Base-by-base conservation (phyloP, 2,113 vertebrate species). In the Xiphophorus hellerii region DNA sequence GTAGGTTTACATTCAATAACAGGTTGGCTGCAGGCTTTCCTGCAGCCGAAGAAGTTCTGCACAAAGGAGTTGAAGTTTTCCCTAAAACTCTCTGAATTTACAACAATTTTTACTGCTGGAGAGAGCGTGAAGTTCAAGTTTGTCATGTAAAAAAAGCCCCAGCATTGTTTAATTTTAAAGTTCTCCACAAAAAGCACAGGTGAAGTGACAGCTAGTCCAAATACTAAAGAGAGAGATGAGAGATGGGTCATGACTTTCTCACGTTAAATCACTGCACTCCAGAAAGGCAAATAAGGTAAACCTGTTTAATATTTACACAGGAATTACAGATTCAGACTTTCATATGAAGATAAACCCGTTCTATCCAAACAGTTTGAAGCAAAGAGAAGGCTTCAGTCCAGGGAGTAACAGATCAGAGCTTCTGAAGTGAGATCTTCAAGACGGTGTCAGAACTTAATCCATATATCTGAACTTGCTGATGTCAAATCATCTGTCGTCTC, bases 391-490 rank as follows among this genome's bases (percentile, higher is more conserved):
- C 13, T 62, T 27, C n/a, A 15, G 63, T 62, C 6, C 2, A 11
- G 30, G 14, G 48, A 63, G 54, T 31, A 44, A 31, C 35, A 61
- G 14, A 30, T 44, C 20, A 54, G 25, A 73, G 27, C 31, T 48
- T 20, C 67, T 37, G 11, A 58, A 64, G 69, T 54, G 54, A 68
- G 70, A 63, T 29, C 29, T 81, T 71, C 73, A 71, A 66, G 63
- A 39, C 15, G 0, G 15, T 35, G 65, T 68, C 74, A 69, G 71
- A 87, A 75, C 48, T 0, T n/a, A 29, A 44, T 77, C 78, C 76
- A 68, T 62, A 73, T 54, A 63, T 11, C 13, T 8, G 10, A 30
- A 62, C 29, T 22, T 37, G 44, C 70, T 63, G 66, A 1, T 35
- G 22, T 78, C 63, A 65, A 39, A 61, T 78, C 54, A 44, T 11